Evolutionary conservation across 2,113 vertebrate genomes (phyloP).

Genomic region (Motacilla tschutschensis): DNA sequence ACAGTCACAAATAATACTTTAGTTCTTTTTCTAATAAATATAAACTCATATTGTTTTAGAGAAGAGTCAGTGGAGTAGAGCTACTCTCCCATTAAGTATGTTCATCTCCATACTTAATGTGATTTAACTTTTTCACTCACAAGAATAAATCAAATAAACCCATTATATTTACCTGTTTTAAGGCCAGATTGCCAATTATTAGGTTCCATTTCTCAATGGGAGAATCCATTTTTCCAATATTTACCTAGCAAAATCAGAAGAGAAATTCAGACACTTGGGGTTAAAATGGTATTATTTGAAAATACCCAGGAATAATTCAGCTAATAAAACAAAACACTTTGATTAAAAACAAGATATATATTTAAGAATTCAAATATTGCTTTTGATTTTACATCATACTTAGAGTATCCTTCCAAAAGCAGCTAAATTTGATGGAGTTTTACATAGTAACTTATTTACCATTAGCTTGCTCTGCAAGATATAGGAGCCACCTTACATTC

Average conservation of each 20-base stretch:
- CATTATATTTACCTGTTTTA: constrained; percentile 86
- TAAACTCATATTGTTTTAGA: not conserved
- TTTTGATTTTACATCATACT: not conserved
- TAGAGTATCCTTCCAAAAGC: not conserved
- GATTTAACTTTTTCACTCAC: not conserved
- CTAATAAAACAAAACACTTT: not conserved
- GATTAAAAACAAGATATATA: not conserved
- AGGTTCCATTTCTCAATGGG: constrained; percentile 98
- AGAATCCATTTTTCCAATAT: constrained; percentile 97
- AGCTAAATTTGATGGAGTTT: not conserved
- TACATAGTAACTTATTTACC: not conserved
- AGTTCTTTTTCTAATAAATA: not conserved
- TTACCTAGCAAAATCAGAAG: constrained; percentile 80
- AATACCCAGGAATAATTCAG: not conserved
- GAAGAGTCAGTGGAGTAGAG: not conserved
- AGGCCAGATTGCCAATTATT: constrained; percentile 94
- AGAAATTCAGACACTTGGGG: not conserved
- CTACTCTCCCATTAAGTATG: not conserved
- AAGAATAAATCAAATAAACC: not conserved
- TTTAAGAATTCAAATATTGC: not conserved
- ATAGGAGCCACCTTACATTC: not conserved
- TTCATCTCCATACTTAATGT: not conserved
- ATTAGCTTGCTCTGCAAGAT: not conserved
- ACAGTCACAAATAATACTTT: not conserved
- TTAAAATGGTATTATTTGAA: not conserved